Percentiles rank a stretch among this genome's conserved stretches.
phyloP scores from a whole-genome alignment of 2,797 vertebrate genomes.

The Eleutherodactylus coqui region DNA sequence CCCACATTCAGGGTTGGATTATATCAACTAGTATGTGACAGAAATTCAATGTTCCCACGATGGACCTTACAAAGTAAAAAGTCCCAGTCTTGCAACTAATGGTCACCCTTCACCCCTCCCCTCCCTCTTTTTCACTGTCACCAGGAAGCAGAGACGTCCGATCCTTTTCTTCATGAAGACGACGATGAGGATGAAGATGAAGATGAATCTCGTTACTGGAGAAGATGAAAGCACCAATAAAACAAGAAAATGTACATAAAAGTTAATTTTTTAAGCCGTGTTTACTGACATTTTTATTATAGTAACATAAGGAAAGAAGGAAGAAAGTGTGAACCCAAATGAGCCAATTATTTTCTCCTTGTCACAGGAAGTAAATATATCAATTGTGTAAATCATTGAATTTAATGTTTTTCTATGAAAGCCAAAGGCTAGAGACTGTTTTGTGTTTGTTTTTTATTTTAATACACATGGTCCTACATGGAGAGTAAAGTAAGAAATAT shows the following conservation, averaged over 20 bases:
- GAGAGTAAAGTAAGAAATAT: slow-evolving; percentile 43
- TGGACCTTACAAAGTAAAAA: background rate
- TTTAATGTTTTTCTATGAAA: slow-evolving; percentile 54
- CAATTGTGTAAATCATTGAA: slow-evolving; percentile 46
- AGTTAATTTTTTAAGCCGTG: slow-evolving; percentile 73
- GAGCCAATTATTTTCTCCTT: slow-evolving; percentile 81
- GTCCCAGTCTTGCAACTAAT: background rate
- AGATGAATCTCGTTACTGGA: slow-evolving; percentile 95
- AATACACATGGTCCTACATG: slow-evolving; percentile 11
- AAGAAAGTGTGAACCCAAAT: slow-evolving; percentile 65
- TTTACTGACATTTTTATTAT: slow-evolving; percentile 78
- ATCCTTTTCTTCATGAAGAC: slow-evolving; percentile 88
- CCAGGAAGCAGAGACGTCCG: slow-evolving; percentile 88
- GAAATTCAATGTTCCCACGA: background rate
- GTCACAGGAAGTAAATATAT: slow-evolving; percentile 40
- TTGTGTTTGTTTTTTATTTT: slow-evolving; percentile 28
- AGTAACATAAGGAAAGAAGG: slow-evolving; percentile 79
- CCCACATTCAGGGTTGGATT: too few relatives aligned
- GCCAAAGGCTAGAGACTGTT: slow-evolving; percentile 56
- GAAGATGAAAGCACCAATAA: slow-evolving; percentile 83
- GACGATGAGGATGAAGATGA: slow-evolving; percentile 95
- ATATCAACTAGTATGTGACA: background rate
- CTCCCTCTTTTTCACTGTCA: slow-evolving; percentile 5
- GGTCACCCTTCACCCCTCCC: background rate
- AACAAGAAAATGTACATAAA: slow-evolving; percentile 68